Evolutionary conservation across 2,113 vertebrate species (phyloP), one percentile per base, ranked within the genome.

Genomic region (Leucopsar rothschildi): DNA sequence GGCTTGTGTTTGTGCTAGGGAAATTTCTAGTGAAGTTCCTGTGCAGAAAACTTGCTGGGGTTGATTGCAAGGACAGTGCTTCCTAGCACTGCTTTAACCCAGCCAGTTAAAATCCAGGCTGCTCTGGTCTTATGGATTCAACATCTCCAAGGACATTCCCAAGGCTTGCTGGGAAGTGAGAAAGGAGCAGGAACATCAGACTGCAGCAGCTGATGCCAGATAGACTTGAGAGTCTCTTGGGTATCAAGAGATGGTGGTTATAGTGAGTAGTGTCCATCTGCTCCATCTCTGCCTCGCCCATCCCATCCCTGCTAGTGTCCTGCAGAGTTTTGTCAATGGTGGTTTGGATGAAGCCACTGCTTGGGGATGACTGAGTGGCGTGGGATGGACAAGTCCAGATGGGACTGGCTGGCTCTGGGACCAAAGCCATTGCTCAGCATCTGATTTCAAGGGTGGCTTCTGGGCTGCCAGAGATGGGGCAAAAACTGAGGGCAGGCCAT

Each of bases 321-420:
- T 28, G 60, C 6, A 1, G 35, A 31, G 33, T 47, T 87, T 35
- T 90, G 42, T 87, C 78, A 56, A 2, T 39, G 33, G 44, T 20
- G 33, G 70, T n/a, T 79, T 11, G n/a, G n/a, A 37, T 37, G 39
- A 39, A 65, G 53, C 44, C n/a, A 3, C 53, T 15, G 28, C 57
- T 49, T 44, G 28, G 82, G 59, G 66, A 31, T 88, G 82, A 57
- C n/a, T 24, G 50, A 56, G 45, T 52, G 75, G n/a, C 10, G 1
- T 40, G 59, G 90, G 94, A 96, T 50, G 79, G 90, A 88, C 88
- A 80, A 77, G 88, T 88, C 90, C 93, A 94, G 79, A 83, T 92
- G 95, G 68, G 52, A 17, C 75, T 80, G 47, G 25, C 29, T 92
- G 50, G 6, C 76, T 86, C 85, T 77, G 88, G 86, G 90, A 92